Evolutionary conservation across 2,797 vertebrate species (phyloP).

Genomic region (Siniperca obscura): DNA sequence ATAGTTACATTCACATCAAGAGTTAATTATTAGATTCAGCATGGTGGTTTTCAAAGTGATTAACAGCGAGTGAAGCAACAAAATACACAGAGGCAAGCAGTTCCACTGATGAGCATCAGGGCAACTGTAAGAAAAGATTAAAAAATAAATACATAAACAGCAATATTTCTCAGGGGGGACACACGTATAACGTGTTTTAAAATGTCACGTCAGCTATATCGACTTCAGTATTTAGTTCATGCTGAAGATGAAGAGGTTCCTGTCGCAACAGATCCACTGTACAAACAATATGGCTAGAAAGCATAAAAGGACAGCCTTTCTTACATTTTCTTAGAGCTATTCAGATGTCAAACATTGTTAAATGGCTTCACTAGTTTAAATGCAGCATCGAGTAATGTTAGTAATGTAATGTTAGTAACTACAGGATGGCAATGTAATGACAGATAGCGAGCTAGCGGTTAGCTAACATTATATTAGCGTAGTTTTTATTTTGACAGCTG

Average conservation of each 20-base stretch:
- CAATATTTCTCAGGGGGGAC: background rate
- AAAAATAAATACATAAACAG: background rate
- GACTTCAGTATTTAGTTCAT: background rate
- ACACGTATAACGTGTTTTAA: background rate
- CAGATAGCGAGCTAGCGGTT: background rate
- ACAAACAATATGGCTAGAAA: background rate
- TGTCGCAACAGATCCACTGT: background rate
- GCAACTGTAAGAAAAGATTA: background rate
- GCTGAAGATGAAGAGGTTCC: background rate
- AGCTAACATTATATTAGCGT: background rate
- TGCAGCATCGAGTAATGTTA: background rate
- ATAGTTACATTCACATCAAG: background rate
- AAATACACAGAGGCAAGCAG: background rate
- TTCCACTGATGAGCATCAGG: background rate
- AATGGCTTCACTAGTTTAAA: background rate
- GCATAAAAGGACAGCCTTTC: background rate
- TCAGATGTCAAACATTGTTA: background rate
- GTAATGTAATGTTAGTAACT: too few species aligned
- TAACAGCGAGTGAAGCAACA: background rate
- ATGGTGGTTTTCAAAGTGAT: background rate
- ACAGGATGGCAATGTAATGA: background rate
- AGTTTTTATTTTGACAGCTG: background rate
- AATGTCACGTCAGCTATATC: background rate
- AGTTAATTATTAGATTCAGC: background rate
- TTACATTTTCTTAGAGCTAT: background rate